phyloP scores from a whole-genome alignment of 2,888 invertebrate species.

The Crematogaster levior region DNA sequence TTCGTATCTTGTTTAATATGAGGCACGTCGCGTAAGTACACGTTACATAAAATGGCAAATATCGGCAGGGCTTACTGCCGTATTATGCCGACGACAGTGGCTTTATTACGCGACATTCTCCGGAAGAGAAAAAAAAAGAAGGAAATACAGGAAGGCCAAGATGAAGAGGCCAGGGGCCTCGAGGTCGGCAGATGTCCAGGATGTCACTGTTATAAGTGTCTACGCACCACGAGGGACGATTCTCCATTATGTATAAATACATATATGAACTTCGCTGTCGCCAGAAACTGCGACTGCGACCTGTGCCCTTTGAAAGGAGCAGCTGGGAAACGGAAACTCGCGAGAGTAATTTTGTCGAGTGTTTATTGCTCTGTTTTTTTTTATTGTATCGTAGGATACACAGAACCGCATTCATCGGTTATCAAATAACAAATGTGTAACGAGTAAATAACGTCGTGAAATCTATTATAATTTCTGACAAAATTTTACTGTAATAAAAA shows the following conservation, averaged over 20 bases:
- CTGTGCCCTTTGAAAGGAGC: slow-evolving; percentile 38
- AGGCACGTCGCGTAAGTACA: slow-evolving; percentile 74
- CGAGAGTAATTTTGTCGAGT: slow-evolving; percentile 36
- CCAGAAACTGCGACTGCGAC: slow-evolving; percentile 31
- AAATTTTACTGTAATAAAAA: neutral
- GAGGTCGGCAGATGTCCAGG: slow-evolving; percentile 81
- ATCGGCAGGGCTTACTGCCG: slow-evolving; percentile 82
- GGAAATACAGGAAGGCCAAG: slow-evolving; percentile 61
- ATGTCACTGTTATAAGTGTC: slow-evolving; percentile 75
- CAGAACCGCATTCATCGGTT: slow-evolving; percentile 5
- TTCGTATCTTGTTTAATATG: slow-evolving; percentile 83
- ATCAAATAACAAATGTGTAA: neutral
- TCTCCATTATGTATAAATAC: slow-evolving; percentile 53
- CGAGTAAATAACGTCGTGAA: neutral
- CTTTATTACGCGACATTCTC: slow-evolving; percentile 80
- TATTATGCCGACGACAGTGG: slow-evolving; percentile 80
- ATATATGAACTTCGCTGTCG: slow-evolving; percentile 34
- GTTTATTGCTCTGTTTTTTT: slow-evolving; percentile 1
- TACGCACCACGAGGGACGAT: slow-evolving; percentile 52
- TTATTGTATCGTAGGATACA: neutral
- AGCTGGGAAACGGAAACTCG: slow-evolving; percentile 59
- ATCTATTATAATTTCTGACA: neutral
- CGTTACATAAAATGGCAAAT: slow-evolving; percentile 84
- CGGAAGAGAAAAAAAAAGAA: slow-evolving; percentile 58
- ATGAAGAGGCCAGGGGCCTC: slow-evolving; percentile 62